Conservation (phyloP, 2,888 invertebrate genomes). For the Meloe dianella region DNA sequence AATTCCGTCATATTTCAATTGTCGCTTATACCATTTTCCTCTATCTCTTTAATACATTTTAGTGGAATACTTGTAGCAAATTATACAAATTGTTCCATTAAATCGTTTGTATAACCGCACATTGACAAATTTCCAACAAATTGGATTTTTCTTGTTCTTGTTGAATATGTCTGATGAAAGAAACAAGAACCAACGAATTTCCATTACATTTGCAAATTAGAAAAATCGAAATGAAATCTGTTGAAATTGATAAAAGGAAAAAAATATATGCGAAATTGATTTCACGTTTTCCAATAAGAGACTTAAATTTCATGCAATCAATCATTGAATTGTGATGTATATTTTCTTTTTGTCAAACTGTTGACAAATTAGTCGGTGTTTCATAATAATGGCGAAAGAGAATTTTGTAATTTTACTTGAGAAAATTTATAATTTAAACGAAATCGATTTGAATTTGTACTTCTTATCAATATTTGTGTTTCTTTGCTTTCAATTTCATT, state of each 20-base stretch:
- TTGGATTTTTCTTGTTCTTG: background rate
- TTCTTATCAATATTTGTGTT: background rate
- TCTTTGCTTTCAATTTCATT: background rate
- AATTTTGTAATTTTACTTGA: background rate
- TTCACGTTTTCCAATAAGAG: background rate
- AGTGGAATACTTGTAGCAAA: background rate
- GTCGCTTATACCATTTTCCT: background rate
- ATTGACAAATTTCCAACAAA: background rate
- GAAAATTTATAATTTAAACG: background rate
- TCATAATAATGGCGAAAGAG: too few species aligned
- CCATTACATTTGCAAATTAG: background rate
- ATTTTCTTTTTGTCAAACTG: background rate
- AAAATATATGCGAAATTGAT: background rate
- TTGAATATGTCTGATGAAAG: background rate
- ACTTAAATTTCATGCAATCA: background rate
- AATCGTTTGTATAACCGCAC: background rate
- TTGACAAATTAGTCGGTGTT: constrained; percentile 3
- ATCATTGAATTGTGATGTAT: background rate
- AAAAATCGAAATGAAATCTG: background rate
- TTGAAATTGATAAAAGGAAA: background rate
- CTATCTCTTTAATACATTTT: background rate
- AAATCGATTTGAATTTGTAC: background rate
- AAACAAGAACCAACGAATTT: background rate
- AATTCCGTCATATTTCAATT: background rate
- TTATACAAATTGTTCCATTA: background rate